phyloP scores from a whole-genome alignment of 2,113 vertebrate genomes.

The Anoura caudifer region DNA sequence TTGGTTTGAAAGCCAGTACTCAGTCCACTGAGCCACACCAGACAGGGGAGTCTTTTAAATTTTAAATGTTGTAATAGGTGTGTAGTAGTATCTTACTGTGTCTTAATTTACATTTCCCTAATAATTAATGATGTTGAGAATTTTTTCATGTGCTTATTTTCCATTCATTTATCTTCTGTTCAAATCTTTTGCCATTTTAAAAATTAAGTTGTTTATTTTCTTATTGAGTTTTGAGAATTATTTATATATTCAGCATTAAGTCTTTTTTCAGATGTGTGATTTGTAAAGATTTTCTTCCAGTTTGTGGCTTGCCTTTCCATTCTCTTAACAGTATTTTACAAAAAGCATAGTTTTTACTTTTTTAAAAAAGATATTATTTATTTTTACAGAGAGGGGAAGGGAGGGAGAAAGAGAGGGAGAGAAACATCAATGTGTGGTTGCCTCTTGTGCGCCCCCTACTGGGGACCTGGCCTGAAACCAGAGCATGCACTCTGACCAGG shows the following conservation, averaged over 20 bases:
- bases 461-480: too few species aligned
- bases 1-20: too few species aligned
- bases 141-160: background rate
- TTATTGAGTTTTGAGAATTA: background rate
- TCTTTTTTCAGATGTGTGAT: background rate
- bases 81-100: background rate
- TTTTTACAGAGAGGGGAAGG: too few species aligned
- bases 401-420: too few species aligned
- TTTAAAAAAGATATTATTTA: too few species aligned
- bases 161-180: background rate
- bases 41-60: too few species aligned
- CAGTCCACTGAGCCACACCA: too few species aligned
- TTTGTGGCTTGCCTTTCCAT: background rate
- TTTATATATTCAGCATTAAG: background rate
- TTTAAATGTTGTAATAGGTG: background rate
- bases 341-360: background rate
- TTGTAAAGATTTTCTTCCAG: background rate
- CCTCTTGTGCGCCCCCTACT: too few species aligned
- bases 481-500: too few species aligned
- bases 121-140: background rate
- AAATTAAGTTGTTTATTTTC: background rate
- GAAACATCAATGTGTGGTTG: too few species aligned
- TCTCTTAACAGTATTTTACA: background rate
- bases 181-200: background rate
- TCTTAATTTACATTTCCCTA: background rate